Conservation (phyloP, 2,797 vertebrate genomes). For the Margarornis squamiger region DNA sequence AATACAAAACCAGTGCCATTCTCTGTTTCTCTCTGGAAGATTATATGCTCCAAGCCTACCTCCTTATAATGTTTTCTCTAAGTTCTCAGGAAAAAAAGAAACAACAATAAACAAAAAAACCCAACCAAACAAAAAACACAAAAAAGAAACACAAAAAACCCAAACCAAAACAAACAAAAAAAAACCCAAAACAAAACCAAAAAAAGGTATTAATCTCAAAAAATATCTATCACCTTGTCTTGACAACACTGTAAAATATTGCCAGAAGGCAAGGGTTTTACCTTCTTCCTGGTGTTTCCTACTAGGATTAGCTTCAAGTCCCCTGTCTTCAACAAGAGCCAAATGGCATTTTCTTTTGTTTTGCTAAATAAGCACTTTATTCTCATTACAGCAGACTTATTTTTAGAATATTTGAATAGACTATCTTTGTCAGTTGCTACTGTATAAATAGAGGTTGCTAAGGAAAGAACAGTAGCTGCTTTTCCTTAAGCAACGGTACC, state of each 20-base stretch:
- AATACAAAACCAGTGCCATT: neutral
- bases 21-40: neutral
- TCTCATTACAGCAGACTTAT: constrained; percentile 14
- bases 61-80: neutral
- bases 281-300: neutral
- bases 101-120: too few species aligned
- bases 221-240: neutral
- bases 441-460: constrained; percentile 51
- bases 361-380: constrained; percentile 9
- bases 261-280: neutral
- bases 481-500: constrained; percentile 18
- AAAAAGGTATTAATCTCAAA: neutral
- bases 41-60: neutral
- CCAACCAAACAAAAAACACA: too few species aligned
- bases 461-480: constrained; percentile 27
- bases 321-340: neutral
- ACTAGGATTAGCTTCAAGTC: neutral
- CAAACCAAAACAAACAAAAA: too few species aligned
- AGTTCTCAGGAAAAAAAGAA: neutral
- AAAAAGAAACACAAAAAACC: too few species aligned
- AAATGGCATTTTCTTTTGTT: neutral
- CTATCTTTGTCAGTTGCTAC: constrained; percentile 30
- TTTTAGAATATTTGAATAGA: constrained; percentile 47
- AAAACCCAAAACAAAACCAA: too few species aligned
- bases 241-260: neutral